These are phyloP conservation scores for Saguinus midas DNA, from an alignment of 2,113 vertebrate species.

Conservation along the genomic window DNA sequence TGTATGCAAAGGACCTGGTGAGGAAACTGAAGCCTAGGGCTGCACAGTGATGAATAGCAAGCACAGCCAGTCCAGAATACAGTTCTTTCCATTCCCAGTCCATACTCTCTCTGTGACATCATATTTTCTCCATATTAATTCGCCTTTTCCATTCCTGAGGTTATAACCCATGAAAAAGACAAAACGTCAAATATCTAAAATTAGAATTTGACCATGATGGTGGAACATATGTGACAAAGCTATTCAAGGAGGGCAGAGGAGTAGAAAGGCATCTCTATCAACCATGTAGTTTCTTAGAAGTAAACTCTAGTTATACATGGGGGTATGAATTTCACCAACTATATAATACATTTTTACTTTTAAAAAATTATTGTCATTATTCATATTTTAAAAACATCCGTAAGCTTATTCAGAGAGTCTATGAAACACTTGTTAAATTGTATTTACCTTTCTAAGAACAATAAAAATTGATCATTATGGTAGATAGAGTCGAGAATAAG, in stretches of 20 bases:
- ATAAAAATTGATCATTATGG: not conserved
- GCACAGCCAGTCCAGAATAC: not conserved
- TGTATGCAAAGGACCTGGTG: not conserved
- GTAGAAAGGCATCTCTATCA: not conserved
- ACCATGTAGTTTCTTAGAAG: not conserved
- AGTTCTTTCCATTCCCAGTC: not conserved
- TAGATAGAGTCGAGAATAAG: not conserved
- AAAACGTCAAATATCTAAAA: not conserved
- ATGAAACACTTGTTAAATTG: not conserved
- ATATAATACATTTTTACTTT: not conserved
- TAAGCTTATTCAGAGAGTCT: not conserved
- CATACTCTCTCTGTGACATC: not conserved
- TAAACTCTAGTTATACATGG: not conserved
- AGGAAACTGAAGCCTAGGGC: not conserved
- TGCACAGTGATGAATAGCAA: too few species aligned
- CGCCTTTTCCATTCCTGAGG: not conserved
- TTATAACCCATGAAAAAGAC: not conserved
- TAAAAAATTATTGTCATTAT: not conserved
- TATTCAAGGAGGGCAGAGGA: not conserved
- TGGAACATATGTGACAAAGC: not conserved
- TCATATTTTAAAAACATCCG: not conserved
- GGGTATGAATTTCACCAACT: not conserved
- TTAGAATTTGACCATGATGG: not conserved
- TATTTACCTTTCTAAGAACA: too few species aligned
- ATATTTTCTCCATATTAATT: not conserved